Base-by-base conservation (phyloP, 30 jellyfish, hydroid and myxozoan species). In the Cassiopea xamachana region DNA sequence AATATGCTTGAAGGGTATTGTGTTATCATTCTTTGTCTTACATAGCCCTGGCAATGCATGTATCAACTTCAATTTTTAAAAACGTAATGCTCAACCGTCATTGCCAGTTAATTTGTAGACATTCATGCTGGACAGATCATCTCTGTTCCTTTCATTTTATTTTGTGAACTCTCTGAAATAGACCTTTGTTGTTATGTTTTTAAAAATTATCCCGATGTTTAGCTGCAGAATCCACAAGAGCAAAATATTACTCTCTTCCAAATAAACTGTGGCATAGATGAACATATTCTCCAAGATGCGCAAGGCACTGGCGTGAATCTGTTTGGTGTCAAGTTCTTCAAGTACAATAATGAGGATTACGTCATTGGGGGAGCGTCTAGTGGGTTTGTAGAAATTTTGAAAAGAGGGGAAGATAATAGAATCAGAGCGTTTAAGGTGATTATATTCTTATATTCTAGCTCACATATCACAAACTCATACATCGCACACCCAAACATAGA, bases 351-450 rank as follows among this genome's bases (percentile, higher is more conserved):
- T 17, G 10, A n/a, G 9, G 3, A 27, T 2, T 50, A 43, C 59
- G n/a, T 79, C 51, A 55, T 79, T 47, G 68, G 61, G 16, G 77
- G 50, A 5, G 70, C 88, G 2, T 79, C 77, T 4, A 71, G 70
- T 55, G 88, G 88, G 5, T 79, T 14, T 79, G 77, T 79, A 8
- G 77, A 79, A 27, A 17, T 79, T 9, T 1, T 79, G 2, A 16
- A 50, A 12, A 60, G 67, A 76, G 69, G 67, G 17, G 45, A 46
- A 10, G 85, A 76, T n/a, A 45, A 49, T 55, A 64, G 50, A 15
- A 79, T 79, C 9, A 79, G 58, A 79, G 88, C 88, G 46, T 79
- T 79, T 18, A 79, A 79, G 88, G 88, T 79, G 15, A 48, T 14
- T 39, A 10, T 55, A 10, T 6, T 69, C 15, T 27, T 27, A 27